Base-by-base conservation (phyloP, 2,797 vertebrate species). In the Sebastolobus alascanus region DNA sequence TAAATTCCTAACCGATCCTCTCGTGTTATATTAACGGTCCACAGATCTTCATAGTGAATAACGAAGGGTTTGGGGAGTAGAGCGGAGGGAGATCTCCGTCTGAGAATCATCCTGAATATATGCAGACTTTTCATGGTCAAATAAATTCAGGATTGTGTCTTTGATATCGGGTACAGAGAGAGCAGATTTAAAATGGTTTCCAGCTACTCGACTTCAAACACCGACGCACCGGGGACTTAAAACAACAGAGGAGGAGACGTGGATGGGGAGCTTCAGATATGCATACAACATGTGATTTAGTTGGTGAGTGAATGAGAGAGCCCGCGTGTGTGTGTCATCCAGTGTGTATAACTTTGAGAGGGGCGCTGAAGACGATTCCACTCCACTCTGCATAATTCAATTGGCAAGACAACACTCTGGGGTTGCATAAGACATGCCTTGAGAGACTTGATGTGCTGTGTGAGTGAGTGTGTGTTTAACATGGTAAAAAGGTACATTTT, bases 331-430 rank as follows among this genome's bases (percentile, higher is more conserved):
- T 35, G 43, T 66, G 73, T 81, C 75, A 20, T 60, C 54, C 68
- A 64, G 69, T 83, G 60, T 82, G 63, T 77, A 9, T 40, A 71
- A 87, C 60, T 85, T 73, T 82, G 40, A 76, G 77, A 77, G 86
- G 56, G 76, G 68, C 75, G 25, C 54, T 74, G 55, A 72, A 87
- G 84, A 90, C 20, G 59, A 84, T 73, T 78, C 77, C 61, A 6
- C 87, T 82, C 73, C 38, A 63, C 54, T 78, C 73, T 90, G 87
- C 85, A 92, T 91, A 90, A 92, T 90, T 89, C 80, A 90, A 43
- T 58, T 80, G 83, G 83, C 83, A n/a, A 87, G 81, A 84, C 70
- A 73, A 73, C 80, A 75, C 72, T 77, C 50, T 9, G 25, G 64
- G 59, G 56, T 64, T 89, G 77, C 80, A 46, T 73, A 79, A 90